Percentiles rank a stretch among this genome's conserved stretches.
phyloP scores from a whole-genome alignment of 2,113 vertebrate species.

The Chrysemys picta region DNA sequence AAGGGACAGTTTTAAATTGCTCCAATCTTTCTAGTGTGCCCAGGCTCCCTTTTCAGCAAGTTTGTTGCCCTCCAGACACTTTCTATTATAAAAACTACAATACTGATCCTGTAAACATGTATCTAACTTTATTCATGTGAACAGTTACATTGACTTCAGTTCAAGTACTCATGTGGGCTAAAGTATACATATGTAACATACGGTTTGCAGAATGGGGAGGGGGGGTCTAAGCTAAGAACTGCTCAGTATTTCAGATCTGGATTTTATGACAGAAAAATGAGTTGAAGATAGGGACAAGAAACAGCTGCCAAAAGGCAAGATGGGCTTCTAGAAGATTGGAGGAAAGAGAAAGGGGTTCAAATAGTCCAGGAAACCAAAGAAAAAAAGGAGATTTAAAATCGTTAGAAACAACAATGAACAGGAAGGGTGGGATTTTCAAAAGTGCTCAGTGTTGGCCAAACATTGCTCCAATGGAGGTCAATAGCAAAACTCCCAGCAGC shows the following conservation, averaged over 20 bases:
- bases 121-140: background rate
- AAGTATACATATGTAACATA: background rate
- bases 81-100: background rate
- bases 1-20: background rate
- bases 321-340: background rate
- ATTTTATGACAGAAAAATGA: background rate
- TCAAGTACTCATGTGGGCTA: background rate
- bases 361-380: background rate
- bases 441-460: background rate
- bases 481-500: background rate
- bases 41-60: background rate
- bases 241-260: background rate
- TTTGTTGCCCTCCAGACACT: background rate
- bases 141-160: background rate
- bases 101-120: accelerated
- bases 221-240: background rate
- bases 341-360: background rate
- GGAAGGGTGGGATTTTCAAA: background rate
- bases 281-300: background rate
- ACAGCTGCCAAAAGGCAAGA: background rate
- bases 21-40: background rate
- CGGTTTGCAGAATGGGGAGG: background rate
- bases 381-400: background rate
- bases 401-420: background rate
- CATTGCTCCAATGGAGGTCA: background rate